Percentiles rank a stretch among this genome's conserved stretches.
phyloP scores from a whole-genome alignment of 2,113 vertebrate genomes.

The Synodontis membranacea region DNA sequence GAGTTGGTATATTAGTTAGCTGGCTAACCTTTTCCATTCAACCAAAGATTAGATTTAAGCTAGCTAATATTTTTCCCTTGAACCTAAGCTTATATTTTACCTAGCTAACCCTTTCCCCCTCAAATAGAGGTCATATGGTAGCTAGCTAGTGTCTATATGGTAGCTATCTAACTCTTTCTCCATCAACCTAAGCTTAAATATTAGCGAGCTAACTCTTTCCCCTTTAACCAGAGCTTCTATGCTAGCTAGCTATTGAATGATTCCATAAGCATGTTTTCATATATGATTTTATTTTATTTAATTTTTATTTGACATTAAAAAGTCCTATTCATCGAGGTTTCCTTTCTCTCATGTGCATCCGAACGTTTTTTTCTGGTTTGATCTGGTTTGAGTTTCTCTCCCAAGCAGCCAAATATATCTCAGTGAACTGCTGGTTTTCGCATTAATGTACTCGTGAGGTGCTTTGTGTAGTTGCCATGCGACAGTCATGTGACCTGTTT shows the following conservation, averaged over 20 bases:
- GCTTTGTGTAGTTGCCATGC: constrained; percentile 16
- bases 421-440: background rate
- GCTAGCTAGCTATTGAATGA: background rate
- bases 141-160: background rate
- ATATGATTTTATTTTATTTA: background rate
- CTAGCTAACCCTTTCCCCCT: background rate
- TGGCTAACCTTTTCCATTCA: background rate
- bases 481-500: background rate
- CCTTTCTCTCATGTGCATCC: background rate
- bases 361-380: background rate
- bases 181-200: background rate
- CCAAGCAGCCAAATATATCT: background rate
- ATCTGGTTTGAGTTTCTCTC: constrained; percentile 2
- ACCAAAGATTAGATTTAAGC: background rate
- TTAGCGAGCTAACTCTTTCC: background rate
- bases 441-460: background rate
- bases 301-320: background rate
- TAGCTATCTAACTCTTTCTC: background rate
- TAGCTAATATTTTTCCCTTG: background rate
- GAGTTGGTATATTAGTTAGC: background rate
- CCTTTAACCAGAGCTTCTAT: background rate
- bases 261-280: background rate
- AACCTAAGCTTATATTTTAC: background rate
- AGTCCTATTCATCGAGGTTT: background rate
- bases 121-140: background rate